Conservation (phyloP, 2,797 vertebrate genomes). For the Lophius americanus region DNA sequence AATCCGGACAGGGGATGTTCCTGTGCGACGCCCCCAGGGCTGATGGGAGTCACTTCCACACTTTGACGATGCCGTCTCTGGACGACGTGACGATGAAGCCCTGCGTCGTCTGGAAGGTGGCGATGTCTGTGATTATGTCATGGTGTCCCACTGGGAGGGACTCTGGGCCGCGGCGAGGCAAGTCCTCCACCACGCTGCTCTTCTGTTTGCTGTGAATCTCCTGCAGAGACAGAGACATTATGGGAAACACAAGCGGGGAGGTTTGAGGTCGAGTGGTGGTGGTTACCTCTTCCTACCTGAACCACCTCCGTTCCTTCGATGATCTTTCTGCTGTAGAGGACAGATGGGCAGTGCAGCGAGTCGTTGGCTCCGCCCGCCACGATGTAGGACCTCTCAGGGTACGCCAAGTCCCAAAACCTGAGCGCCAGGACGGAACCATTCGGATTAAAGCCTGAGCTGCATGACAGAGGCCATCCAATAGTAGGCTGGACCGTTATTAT, state of each 20-base stretch:
- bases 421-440: background rate
- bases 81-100: constrained; percentile 98
- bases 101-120: constrained; percentile 97
- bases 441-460: too few relatives aligned
- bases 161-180: constrained; percentile 91
- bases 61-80: constrained; percentile 96
- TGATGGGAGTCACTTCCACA: constrained; percentile 88
- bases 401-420: constrained; percentile 98
- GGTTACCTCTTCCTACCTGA: constrained; percentile 68
- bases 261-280: too few relatives aligned
- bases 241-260: constrained; percentile 1
- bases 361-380: constrained; percentile 90
- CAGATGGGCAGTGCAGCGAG: constrained; percentile 87
- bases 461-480: too few relatives aligned
- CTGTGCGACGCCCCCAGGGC: too few relatives aligned
- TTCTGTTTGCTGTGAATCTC: constrained; percentile 99
- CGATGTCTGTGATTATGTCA: constrained; percentile 96
- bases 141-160: constrained; percentile 96
- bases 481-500: too few relatives aligned
- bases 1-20: too few relatives aligned
- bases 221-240: constrained; percentile 68
- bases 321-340: constrained; percentile 96
- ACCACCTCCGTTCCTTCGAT: constrained; percentile 98
- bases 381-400: constrained; percentile 95
- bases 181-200: constrained; percentile 89